Percentiles rank a stretch among this genome's conserved stretches.
Evolutionary conservation across 2,113 vertebrate species (phyloP).

Genomic region (Oryzias woworae): DNA sequence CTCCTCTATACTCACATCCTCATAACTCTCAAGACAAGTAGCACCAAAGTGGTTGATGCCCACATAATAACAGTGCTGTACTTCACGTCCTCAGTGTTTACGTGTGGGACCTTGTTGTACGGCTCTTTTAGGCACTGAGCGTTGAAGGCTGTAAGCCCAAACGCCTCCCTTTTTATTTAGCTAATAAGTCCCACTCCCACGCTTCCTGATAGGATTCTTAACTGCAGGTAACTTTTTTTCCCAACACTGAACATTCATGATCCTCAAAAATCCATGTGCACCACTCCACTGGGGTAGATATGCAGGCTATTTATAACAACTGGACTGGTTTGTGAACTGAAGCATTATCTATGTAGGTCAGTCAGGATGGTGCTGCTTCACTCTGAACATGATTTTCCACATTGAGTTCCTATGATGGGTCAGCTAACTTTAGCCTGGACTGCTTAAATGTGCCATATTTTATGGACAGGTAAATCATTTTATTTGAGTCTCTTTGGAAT

Average conservation of each 20-base stretch:
- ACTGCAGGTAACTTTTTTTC: constrained; percentile 22
- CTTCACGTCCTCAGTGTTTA: constrained; percentile 34
- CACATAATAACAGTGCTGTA: constrained; percentile 54
- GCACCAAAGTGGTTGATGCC: constrained; percentile 42
- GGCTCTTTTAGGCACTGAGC: constrained; percentile 17
- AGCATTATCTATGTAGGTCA: constrained; percentile 42
- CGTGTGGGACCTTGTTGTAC: constrained; percentile 20
- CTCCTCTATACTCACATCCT: constrained; percentile 43
- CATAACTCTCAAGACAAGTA: constrained; percentile 53
- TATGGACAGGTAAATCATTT: too few relatives aligned
- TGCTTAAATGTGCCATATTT: background rate
- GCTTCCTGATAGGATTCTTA: constrained; percentile 7
- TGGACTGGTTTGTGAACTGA: constrained; percentile 18
- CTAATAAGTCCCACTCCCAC: constrained; percentile 44
- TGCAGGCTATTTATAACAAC: constrained; percentile 36
- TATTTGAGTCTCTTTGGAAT: too few relatives aligned
- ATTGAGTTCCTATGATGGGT: background rate
- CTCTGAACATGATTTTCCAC: constrained; percentile 5
- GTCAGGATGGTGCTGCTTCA: constrained; percentile 2
- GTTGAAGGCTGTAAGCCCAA: constrained; percentile 26
- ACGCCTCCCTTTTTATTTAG: constrained; percentile 49
- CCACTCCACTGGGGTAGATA: constrained; percentile 25
- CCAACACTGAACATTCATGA: constrained; percentile 6
- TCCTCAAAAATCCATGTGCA: constrained; percentile 9
- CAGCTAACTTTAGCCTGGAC: background rate